Base-by-base conservation (phyloP, 2,888 invertebrate species). In the Anthoptus insignis region DNA sequence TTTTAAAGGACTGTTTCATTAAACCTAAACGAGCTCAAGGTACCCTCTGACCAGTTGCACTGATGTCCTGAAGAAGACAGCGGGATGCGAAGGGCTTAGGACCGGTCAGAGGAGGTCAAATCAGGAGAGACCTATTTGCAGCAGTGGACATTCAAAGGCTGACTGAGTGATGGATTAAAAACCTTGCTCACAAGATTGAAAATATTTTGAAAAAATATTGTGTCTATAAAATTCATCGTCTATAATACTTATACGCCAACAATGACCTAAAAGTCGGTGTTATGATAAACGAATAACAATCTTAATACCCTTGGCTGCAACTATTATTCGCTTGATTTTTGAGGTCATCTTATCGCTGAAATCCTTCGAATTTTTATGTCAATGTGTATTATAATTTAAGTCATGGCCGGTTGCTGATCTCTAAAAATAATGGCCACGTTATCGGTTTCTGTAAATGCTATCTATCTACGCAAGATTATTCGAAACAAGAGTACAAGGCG, bases 331-430 rank as follows among this genome's bases (percentile, higher is more conserved):
- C 57, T 57, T 71, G 69, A 73, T 69, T 79, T 78, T 74, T 81
- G 63, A 82, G 87, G 87, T 84, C 88, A 84, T 72, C 81, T 89
- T 91, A 91, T 91, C 91, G 77, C 78, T 72, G 75, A 84, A 83
- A 89, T 86, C 90, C 90, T 89, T 89, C 84, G 78, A 76, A 74
- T 76, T 81, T 81, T 86, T 86, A 81, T 78, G 77, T 73, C 74
- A 76, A 78, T 78, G 78, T 79, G 73, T 81, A 78, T 77, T 76
- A 82, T 81, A 89, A 90, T 89, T 83, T 83, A 82, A 91, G 92
- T 91, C 92, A 92, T 69, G 92, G 92, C 76, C 89, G 92, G 89
- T 88, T 89, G 84, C 87, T 88, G 92, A 91, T 91, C 92, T 91
- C 89, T 79, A 87, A 88, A 87, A 86, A 90, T 88, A 87, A 88